phyloP scores from a whole-genome alignment of 2,113 vertebrate genomes.

The Pluvianellus socialis region DNA sequence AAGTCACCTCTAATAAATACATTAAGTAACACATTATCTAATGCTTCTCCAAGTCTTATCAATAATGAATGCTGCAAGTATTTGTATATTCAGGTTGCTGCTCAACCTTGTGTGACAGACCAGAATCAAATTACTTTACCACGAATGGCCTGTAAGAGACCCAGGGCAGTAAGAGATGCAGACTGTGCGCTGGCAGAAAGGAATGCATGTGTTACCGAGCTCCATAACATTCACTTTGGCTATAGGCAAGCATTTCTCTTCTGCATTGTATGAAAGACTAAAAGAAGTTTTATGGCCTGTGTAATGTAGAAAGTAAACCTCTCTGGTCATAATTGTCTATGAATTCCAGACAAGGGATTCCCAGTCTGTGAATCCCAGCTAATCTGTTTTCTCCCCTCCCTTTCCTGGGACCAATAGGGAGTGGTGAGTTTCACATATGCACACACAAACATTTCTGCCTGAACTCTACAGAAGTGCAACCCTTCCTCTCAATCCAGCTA shows the following conservation, averaged over 20 bases:
- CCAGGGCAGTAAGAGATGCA: neutral
- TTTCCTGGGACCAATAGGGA: neutral
- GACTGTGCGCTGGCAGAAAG: neutral
- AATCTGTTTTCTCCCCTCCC: neutral
- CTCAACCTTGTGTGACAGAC: conserved; percentile 11
- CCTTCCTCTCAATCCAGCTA: neutral
- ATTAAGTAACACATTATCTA: conserved; percentile 18
- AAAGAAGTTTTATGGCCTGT: conserved; percentile 27
- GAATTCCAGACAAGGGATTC: conserved; percentile 17
- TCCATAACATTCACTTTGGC: neutral
- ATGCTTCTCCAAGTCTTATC: conserved; percentile 15
- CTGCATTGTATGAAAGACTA: neutral
- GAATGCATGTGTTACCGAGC: neutral
- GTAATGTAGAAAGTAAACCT: conserved; percentile 18
- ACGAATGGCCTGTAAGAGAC: neutral
- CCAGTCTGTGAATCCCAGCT: neutral
- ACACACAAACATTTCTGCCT: neutral
- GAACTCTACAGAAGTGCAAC: neutral
- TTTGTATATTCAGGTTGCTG: conserved; percentile 22
- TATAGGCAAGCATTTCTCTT: neutral
- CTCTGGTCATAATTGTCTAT: neutral
- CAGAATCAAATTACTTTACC: conserved; percentile 9
- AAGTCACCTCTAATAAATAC: neutral
- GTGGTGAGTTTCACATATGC: neutral
- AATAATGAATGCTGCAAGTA: conserved; percentile 21